A percentile compares a stretch with the other conserved stretches of the same genome.
Conservation (phyloP, 2,888 invertebrate species). For the Parapristionchus giblindavisi region DNA sequence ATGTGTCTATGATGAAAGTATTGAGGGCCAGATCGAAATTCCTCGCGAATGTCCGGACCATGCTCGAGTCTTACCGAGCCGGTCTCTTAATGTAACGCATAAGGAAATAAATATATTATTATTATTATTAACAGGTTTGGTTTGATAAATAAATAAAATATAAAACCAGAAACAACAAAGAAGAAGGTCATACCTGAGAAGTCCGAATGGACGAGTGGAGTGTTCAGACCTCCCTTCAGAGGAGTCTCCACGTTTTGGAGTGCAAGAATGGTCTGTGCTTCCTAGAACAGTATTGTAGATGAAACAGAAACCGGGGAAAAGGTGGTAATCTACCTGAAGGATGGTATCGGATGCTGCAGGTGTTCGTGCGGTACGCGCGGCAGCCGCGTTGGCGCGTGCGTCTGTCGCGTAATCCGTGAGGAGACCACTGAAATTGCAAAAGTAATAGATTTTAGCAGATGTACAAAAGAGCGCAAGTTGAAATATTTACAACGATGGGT, state of each 20-base stretch:
- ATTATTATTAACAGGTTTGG: no score
- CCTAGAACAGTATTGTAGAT: no score
- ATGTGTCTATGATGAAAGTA: no score
- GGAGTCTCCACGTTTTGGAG: conserved; percentile 97
- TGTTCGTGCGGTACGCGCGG: conserved; percentile 83
- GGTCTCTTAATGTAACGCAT: no score
- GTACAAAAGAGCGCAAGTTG: no score
- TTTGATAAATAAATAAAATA: neutral
- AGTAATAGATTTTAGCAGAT: no score
- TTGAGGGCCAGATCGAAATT: no score
- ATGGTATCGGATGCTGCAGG: conserved; percentile 65
- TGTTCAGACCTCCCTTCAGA: conserved; percentile 91
- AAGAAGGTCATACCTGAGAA: conserved; percentile 73
- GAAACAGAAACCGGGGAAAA: no score
- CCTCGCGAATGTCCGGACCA: no score
- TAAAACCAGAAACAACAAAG: neutral
- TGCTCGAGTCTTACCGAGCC: no score
- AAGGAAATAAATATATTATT: no score
- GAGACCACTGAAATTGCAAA: conserved; percentile 75
- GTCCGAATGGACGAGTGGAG: conserved; percentile 88
- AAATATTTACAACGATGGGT: no score
- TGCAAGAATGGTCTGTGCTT: conserved; percentile 98
- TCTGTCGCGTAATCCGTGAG: conserved; percentile 86
- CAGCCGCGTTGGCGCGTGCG: conserved; percentile 78
- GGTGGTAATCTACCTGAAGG: conserved; percentile 60